phyloP scores from a whole-genome alignment of 2,113 vertebrate species.

The Otolemur garnettii region DNA sequence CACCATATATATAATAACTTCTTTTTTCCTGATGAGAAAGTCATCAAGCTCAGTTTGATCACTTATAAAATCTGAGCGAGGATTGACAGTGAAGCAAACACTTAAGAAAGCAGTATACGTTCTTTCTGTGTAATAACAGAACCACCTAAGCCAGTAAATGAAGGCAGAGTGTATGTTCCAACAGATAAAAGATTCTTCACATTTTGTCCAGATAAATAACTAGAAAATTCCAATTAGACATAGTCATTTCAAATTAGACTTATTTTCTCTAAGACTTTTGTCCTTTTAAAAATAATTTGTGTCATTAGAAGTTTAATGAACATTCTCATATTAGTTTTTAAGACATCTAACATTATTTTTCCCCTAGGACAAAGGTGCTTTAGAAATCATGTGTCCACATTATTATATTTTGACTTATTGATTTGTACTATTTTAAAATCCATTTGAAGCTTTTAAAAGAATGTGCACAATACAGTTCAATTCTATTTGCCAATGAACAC shows the following conservation, averaged over 20 bases:
- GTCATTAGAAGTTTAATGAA: neutral
- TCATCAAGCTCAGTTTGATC: neutral
- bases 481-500: neutral
- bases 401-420: neutral
- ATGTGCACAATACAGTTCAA: neutral
- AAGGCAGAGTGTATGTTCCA: conserved; percentile 33
- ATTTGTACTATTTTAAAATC: neutral
- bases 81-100: conserved; percentile 9
- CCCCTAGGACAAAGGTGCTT: neutral
- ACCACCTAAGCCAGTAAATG: neutral
- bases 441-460: neutral
- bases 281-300: neutral
- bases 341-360: neutral
- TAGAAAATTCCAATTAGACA: neutral
- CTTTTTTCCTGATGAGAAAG: neutral
- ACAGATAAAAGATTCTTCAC: conserved; percentile 52
- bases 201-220: conserved; percentile 58
- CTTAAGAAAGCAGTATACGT: neutral
- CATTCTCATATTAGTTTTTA: neutral
- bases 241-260: conserved; percentile 27
- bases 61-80: neutral
- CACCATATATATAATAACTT: neutral
- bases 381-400: neutral
- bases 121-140: conserved; percentile 32
- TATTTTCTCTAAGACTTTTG: neutral